Evolutionary conservation across 2,888 invertebrate species (phyloP), one percentile per base, ranked within the genome.

Genomic region (Ephialtes manifestator): DNA sequence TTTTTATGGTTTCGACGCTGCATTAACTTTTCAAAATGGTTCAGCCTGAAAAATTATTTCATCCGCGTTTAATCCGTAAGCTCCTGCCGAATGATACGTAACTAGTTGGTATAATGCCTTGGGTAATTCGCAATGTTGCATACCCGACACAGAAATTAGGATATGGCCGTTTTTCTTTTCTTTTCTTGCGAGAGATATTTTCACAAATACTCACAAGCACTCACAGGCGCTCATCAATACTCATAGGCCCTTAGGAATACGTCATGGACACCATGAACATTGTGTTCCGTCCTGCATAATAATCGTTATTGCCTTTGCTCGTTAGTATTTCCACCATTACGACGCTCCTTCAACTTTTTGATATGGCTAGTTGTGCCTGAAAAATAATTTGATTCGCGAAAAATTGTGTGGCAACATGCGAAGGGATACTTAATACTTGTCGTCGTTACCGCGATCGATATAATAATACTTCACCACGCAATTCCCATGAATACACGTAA

Each of bases 241-340:
- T 43, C 63, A 63, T 48, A 58, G 39, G 76, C 86, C 85, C 87
- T 18, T n/a, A 83, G 76, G 87, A 80, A 81, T 87, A 86, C 86
- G 81, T 83, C 81, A 86, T 87, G 84, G 86, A 77, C 79, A 77
- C 83, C 48, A 11, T 53, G 78, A 18, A 79, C 80, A 86, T 82
- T 83, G 72, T 84, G 79, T 10, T 18, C 63, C 67, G 58, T 63
- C 35, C 58, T 13, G 28, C 31, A 67, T n/a, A 53, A 72, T 79
- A 60, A 65, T 79, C 65, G 53, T 88, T 88, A 89, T 90, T 89
- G 89, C 88, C 87, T 84, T 77, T 60, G 81, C 82, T 68, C 24
- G 28, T 11, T 48, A 24, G 43, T n/a, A 1, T 28, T 18, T 39
- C 13, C 55, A 11, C 55, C 35, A 8, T 39, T 10, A 39, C 48